A percentile compares a stretch with the other conserved stretches of the same genome.
Conservation (phyloP, 2,888 invertebrate genomes). For the Suillia variegata region DNA sequence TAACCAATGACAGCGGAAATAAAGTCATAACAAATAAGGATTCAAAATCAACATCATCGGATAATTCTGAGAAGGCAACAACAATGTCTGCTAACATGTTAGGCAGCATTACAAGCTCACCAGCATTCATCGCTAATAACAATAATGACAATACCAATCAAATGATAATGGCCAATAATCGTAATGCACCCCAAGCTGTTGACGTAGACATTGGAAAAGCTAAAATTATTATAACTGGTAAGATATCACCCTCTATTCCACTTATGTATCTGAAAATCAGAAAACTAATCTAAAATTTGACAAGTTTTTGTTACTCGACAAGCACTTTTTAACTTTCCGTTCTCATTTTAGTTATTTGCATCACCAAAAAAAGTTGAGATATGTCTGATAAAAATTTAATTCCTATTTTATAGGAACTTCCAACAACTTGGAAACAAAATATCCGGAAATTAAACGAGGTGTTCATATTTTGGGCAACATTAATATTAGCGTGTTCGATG, state of each 20-base stretch:
- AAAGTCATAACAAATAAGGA: neutral
- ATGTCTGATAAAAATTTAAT: too few species aligned
- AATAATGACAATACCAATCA: neutral
- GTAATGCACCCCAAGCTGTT: neutral
- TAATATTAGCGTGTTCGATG: constrained; percentile 68
- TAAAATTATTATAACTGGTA: constrained; percentile 43
- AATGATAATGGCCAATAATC: neutral
- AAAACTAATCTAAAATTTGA: too few species aligned
- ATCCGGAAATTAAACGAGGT: constrained; percentile 65
- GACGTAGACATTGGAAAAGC: constrained; percentile 23
- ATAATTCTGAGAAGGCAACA: neutral
- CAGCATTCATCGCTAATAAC: too few species aligned
- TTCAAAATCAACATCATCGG: constrained; percentile 12
- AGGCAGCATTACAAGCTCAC: too few species aligned
- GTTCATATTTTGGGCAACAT: constrained; percentile 88
- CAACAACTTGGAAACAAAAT: constrained; percentile 58
- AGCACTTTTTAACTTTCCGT: neutral
- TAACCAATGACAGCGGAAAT: neutral
- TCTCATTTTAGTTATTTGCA: too few species aligned
- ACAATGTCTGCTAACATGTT: constrained; percentile 4
- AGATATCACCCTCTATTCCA: constrained; percentile 31
- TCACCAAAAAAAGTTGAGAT: too few species aligned
- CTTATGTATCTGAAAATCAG: too few species aligned
- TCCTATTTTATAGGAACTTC: constrained; percentile 51
- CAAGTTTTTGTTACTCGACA: too few species aligned